Base-by-base conservation (phyloP, 2,113 vertebrate genomes). In the Oncorhynchus mykiss region DNA sequence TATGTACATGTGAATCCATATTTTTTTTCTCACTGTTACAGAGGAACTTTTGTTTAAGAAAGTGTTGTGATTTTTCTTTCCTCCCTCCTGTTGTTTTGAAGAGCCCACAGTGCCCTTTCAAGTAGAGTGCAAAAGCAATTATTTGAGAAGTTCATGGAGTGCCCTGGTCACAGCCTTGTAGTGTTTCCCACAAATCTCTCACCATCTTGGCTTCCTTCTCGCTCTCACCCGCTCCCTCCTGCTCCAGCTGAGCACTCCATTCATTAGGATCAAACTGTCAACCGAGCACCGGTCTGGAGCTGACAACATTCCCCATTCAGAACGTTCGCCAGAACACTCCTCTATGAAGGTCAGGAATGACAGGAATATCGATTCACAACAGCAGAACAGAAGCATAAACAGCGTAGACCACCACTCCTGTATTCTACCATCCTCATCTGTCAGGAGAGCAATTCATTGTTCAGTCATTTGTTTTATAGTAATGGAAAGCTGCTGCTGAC, bases 231-330 rank as follows among this genome's bases (percentile, higher is more conserved):
- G 39, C 39, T 45, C 39, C 39, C 39, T 45, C 39, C 39, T 45
- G 9, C 9, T 45, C 39, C 39, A 48, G 54, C 29, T n/a, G 64
- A 74, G 60, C 45, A 66, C 72, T 77, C 81, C 64, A 69, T 83
- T 83, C 74, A 83, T 83, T 83, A 80, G 69, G 45, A 80, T 78
- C 68, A 77, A 83, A 77, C 78, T 75, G 81, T 77, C 78, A 76
- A 27, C 49, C 20, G 27, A 54, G 69, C 68, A 65, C 39, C 25
- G 31, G 74, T 54, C 69, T 67, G 72, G 59, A 71, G 71, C 73
- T 8, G 9, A 62, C 54, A 71, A 67, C 57, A 71, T 16, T 76
- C 67, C 2, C 39, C 39, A 45, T 45, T 45, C 39, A 45, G 39
- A 45, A 45, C 39, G 9, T 45, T 45, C 9, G 12, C 39, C 39